phyloP scores from a whole-genome alignment of 2,888 invertebrate genomes.

The Ctenicera cuprea region DNA sequence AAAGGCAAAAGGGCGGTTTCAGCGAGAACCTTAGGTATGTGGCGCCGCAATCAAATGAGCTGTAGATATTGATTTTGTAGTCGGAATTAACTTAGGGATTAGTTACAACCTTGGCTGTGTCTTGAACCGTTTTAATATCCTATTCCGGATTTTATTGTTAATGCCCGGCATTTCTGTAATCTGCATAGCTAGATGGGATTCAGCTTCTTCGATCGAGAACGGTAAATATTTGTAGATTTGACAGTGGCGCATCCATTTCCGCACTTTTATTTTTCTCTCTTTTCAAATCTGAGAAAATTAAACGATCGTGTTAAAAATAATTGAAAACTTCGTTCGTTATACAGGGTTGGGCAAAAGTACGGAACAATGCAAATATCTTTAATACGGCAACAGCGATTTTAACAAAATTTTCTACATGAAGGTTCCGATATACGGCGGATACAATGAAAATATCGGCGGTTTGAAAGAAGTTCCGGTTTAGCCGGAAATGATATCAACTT shows the following conservation, averaged over 20 bases:
- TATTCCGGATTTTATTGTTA: constrained; percentile 28
- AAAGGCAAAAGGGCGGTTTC: constrained; percentile 24
- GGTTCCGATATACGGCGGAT: too few species aligned
- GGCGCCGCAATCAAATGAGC: constrained; percentile 40
- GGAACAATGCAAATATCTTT: too few species aligned
- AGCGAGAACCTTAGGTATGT: constrained; percentile 33
- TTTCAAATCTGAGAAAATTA: not conserved
- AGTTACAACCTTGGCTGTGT: constrained; percentile 28
- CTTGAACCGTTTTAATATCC: constrained; percentile 31
- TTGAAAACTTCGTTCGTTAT: too few species aligned
- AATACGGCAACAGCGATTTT: too few species aligned
- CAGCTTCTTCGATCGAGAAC: constrained; percentile 8
- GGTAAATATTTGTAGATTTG: constrained; percentile 14
- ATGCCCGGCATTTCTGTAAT: constrained; percentile 24
- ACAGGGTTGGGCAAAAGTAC: too few species aligned
- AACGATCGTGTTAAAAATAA: not conserved
- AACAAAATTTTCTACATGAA: too few species aligned
- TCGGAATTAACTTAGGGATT: constrained; percentile 31
- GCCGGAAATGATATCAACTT: too few species aligned
- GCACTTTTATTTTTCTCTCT: not conserved
- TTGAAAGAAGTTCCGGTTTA: too few species aligned
- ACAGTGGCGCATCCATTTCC: not conserved
- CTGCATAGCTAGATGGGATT: constrained; percentile 24
- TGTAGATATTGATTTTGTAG: constrained; percentile 40
- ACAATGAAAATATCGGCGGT: too few species aligned